Evolutionary conservation across 2,113 vertebrate genomes (phyloP).

Genomic region (Cyprichromis sp.): DNA sequence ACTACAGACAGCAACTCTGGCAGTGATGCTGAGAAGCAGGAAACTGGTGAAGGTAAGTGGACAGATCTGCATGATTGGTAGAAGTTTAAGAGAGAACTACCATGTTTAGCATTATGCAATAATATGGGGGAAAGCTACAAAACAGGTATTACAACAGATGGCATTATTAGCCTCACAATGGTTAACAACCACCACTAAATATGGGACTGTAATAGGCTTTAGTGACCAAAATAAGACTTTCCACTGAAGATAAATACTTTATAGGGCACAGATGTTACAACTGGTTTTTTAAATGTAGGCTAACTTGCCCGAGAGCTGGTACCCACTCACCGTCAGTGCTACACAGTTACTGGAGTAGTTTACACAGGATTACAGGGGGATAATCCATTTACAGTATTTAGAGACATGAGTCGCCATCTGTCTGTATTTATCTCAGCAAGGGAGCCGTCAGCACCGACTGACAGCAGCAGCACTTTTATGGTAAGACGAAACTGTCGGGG

Average conservation of each 20-base stretch:
- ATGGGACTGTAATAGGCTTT: background rate
- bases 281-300: background rate
- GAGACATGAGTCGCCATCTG: constrained; percentile 74
- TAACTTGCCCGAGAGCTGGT: background rate
- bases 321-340: constrained; percentile 6
- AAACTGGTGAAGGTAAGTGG: constrained; percentile 49
- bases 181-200: background rate
- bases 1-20: background rate
- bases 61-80: background rate
- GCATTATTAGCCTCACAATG: background rate
- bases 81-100: background rate
- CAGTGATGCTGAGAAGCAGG: constrained; percentile 22
- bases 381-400: constrained; percentile 73
- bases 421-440: constrained; percentile 53
- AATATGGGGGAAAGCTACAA: background rate
- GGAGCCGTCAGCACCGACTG: constrained; percentile 19
- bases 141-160: background rate
- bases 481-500: background rate
- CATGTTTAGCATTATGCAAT: background rate
- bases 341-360: constrained; percentile 59
- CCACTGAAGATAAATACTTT: background rate
- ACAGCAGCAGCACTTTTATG: background rate
- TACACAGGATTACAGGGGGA: constrained; percentile 68
- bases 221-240: background rate
- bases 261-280: background rate